Evolutionary conservation across 2,888 invertebrate species (phyloP).

Genomic region (Chrysolina oricalcia): DNA sequence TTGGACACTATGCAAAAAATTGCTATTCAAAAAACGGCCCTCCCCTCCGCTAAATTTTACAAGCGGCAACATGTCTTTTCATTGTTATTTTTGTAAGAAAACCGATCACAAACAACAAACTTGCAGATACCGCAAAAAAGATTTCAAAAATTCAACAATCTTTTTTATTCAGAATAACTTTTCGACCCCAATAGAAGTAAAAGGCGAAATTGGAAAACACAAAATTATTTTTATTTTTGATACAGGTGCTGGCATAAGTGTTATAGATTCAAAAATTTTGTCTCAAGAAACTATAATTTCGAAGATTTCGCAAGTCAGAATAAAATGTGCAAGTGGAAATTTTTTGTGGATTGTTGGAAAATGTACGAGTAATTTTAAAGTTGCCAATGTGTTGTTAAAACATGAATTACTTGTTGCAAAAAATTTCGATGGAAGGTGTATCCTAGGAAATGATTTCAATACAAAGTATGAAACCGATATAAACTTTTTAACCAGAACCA

Average conservation of each 20-base stretch:
- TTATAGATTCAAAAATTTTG: conserved; percentile 9
- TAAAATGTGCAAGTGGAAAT: conserved; percentile 6
- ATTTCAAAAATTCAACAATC: not conserved
- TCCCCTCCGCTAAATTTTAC: conserved; percentile 1
- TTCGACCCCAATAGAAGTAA: not conserved
- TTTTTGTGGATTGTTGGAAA: conserved; percentile 19
- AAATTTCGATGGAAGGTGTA: conserved; percentile 6
- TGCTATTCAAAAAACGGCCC: too few relatives aligned
- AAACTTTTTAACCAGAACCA: not conserved
- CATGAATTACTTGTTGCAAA: conserved; percentile 14
- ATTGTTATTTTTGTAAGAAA: conserved; percentile 18
- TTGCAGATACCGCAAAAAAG: not conserved
- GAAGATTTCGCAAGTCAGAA: not conserved
- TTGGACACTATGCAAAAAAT: too few relatives aligned
- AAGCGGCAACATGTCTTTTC: not conserved
- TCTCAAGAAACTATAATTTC: not conserved
- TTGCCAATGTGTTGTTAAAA: too few relatives aligned
- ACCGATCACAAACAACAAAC: conserved; percentile 9
- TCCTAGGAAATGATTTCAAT: conserved; percentile 25
- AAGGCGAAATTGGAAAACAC: not conserved
- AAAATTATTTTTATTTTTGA: not conserved
- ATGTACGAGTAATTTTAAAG: not conserved
- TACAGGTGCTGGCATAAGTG: conserved; percentile 19
- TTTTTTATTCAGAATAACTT: not conserved
- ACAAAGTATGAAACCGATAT: conserved; percentile 9